Conservation (phyloP, 2,113 vertebrate genomes). For the Lepisosteus oculatus region DNA sequence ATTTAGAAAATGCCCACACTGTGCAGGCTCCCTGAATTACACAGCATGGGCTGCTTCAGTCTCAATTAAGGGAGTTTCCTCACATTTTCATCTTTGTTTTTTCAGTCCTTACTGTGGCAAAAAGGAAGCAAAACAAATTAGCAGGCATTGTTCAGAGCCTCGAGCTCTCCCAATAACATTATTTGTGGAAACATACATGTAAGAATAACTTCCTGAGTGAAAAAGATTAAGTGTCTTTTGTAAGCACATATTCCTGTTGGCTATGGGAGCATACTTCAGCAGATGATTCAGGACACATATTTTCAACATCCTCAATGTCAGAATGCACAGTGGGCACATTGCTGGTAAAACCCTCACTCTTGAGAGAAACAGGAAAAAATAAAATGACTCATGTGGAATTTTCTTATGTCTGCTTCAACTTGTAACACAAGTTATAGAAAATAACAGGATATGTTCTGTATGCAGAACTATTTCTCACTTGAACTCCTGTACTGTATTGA, state of each 20-base stretch:
- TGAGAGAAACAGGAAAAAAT: slow-evolving; percentile 50
- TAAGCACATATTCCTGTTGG: slow-evolving; percentile 29
- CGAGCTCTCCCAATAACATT: slow-evolving; percentile 64
- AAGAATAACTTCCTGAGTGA: slow-evolving; percentile 78
- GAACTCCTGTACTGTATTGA: neutral
- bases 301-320: neutral
- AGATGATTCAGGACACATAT: neutral
- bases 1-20: slow-evolving; percentile 22
- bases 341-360: slow-evolving; percentile 23
- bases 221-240: slow-evolving; percentile 51
- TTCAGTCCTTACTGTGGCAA: slow-evolving; percentile 56
- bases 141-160: slow-evolving; percentile 59
- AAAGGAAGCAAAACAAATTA: slow-evolving; percentile 71
- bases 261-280: slow-evolving; percentile 7
- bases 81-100: slow-evolving; percentile 69
- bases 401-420: slow-evolving; percentile 16
- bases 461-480: neutral
- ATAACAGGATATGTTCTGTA: slow-evolving; percentile 39
- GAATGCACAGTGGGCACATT: slow-evolving; percentile 1
- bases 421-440: slow-evolving; percentile 23
- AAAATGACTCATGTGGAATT: slow-evolving; percentile 16
- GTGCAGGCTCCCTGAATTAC: slow-evolving; percentile 47
- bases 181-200: slow-evolving; percentile 73
- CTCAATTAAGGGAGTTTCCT: slow-evolving; percentile 65
- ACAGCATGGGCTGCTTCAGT: slow-evolving; percentile 36